These are phyloP conservation scores for Phataginus tetradactyla DNA, from an alignment of 2,797 vertebrate species.

Conservation along the genomic window DNA sequence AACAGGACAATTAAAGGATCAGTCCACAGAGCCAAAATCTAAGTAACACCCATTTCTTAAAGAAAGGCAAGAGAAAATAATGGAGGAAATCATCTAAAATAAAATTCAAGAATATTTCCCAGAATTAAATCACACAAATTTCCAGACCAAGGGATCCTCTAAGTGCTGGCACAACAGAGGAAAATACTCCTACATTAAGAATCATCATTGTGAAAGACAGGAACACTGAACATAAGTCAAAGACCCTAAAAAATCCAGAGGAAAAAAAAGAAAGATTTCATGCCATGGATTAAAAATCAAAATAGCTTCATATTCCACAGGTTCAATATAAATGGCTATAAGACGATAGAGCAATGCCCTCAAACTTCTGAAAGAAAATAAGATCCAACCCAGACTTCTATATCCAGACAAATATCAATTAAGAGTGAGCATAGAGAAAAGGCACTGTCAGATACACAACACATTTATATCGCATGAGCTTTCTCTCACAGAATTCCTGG, in stretches of 20 bases:
- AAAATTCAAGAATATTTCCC: neutral
- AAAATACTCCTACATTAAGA: neutral
- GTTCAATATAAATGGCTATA: neutral
- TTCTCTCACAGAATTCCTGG: neutral
- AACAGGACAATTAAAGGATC: neutral
- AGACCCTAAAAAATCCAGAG: neutral
- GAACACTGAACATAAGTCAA: neutral
- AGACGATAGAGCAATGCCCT: neutral
- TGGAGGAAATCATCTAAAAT: neutral
- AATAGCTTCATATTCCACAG: neutral
- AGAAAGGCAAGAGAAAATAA: neutral
- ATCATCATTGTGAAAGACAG: neutral
- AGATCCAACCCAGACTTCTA: neutral
- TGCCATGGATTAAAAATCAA: neutral
- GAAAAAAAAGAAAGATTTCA: neutral
- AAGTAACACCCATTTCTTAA: neutral
- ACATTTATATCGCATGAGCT: neutral
- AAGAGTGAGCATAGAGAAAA: neutral
- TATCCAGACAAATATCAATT: neutral
- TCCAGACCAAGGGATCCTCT: neutral
- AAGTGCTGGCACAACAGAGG: neutral
- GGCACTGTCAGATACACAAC: neutral
- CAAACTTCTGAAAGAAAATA: constrained; percentile 1
- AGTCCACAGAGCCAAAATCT: neutral
- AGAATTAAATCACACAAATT: neutral